Percentiles rank a stretch among this genome's conserved stretches.
phyloP scores from a whole-genome alignment of 1,140 invertebrate genomes.

The Macrotrachela quadricornifera region DNA sequence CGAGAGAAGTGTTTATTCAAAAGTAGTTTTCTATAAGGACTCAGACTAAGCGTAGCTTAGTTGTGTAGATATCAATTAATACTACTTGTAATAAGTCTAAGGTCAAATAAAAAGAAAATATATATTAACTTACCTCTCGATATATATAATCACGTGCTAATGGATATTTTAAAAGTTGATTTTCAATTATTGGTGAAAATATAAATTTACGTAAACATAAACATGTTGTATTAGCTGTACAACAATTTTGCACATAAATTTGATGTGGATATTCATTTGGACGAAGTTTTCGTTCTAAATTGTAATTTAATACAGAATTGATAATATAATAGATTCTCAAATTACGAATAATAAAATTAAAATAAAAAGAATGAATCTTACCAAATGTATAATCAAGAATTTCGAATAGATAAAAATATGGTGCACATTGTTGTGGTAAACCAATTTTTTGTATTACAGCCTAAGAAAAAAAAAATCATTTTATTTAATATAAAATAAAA shows the following conservation, averaged over 20 bases:
- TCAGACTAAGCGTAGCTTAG: too few relatives aligned
- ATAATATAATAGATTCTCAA: neutral
- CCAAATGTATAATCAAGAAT: conserved; percentile 89
- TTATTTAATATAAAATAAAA: neutral
- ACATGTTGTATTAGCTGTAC: conserved; percentile 82
- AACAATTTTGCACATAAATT: conserved; percentile 95
- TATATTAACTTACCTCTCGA: conserved; percentile 37
- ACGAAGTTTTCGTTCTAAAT: conserved; percentile 68
- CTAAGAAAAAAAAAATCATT: conserved; percentile 13
- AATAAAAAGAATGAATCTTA: conserved; percentile 30
- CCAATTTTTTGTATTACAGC: conserved; percentile 62
- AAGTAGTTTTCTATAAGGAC: too few relatives aligned
- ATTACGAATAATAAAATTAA: neutral
- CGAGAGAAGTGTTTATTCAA: too few relatives aligned
- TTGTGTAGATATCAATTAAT: too few relatives aligned
- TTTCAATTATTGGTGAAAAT: conserved; percentile 54
- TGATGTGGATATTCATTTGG: conserved; percentile 83
- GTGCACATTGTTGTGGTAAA: conserved; percentile 51
- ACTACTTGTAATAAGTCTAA: conserved; percentile 1
- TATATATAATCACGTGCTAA: conserved; percentile 51
- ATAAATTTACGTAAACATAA: conserved; percentile 79
- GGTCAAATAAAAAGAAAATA: neutral
- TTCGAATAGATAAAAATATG: conserved; percentile 90
- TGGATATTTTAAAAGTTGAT: conserved; percentile 39
- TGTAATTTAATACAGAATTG: conserved; percentile 15